Conservation (phyloP, 1,140 invertebrate genomes). For the Aphelenchoides fujianensis region DNA sequence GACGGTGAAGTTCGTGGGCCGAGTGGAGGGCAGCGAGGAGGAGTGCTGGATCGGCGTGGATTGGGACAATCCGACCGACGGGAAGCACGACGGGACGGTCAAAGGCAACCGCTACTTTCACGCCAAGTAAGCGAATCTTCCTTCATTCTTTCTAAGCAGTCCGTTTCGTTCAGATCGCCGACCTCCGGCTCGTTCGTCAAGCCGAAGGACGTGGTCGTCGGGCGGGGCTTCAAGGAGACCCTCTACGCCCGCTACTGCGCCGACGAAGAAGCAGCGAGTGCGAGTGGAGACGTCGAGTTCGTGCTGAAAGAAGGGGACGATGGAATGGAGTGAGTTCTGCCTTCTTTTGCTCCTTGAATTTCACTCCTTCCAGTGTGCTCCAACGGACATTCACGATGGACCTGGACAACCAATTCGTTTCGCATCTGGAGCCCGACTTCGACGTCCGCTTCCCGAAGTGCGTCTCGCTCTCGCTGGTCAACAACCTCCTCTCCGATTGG, state of each 20-base stretch:
- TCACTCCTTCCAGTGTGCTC: neutral
- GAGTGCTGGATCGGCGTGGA: constrained; percentile 41
- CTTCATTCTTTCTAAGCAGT: neutral
- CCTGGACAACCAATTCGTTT: neutral
- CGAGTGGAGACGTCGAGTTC: constrained; percentile 1
- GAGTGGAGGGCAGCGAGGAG: constrained; percentile 12
- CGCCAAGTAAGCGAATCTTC: constrained; percentile 29
- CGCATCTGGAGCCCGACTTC: constrained; percentile 4
- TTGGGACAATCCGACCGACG: constrained; percentile 41
- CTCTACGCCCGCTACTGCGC: constrained; percentile 26
- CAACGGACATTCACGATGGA: neutral
- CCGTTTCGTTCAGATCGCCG: constrained; percentile 28
- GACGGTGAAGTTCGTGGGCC: constrained; percentile 17
- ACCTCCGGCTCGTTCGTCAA: constrained; percentile 47
- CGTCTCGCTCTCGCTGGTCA: neutral
- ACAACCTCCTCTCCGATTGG: constrained; percentile 14
- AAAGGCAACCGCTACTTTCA: constrained; percentile 45
- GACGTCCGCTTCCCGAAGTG: neutral
- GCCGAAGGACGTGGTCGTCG: constrained; percentile 27
- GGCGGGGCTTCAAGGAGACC: constrained; percentile 28
- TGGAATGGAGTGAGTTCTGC: neutral
- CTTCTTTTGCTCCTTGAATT: neutral
- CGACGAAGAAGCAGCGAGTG: neutral
- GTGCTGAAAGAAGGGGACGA: constrained; percentile 11
- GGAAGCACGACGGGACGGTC: constrained; percentile 41